Evolutionary conservation across 2,113 vertebrate genomes (phyloP).

Genomic region (Alces alces): DNA sequence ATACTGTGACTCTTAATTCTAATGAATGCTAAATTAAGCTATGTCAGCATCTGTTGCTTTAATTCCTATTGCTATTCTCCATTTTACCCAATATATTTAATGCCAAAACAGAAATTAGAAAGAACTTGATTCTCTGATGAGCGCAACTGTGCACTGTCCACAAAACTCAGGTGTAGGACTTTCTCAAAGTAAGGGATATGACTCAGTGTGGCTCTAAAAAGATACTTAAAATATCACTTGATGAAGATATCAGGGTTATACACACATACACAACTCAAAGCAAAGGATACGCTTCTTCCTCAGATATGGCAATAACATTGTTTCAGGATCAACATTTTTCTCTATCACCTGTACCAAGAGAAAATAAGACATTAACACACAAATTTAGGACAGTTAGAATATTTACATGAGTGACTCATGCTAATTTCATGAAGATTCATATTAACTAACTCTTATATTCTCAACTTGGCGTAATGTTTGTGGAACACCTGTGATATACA

Average conservation of each 20-base stretch:
- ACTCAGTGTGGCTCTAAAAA: neutral
- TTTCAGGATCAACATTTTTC: slow-evolving; percentile 70
- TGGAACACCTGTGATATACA: neutral
- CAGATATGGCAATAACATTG: slow-evolving; percentile 73
- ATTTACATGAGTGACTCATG: neutral
- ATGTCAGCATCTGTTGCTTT: neutral
- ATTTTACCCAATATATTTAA: neutral
- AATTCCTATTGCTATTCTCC: neutral
- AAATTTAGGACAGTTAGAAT: neutral
- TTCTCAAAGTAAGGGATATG: neutral
- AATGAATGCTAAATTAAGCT: neutral
- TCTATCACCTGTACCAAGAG: slow-evolving; percentile 67
- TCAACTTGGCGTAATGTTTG: neutral
- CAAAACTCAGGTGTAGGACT: neutral
- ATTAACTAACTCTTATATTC: neutral
- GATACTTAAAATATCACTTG: neutral
- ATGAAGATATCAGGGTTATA: neutral
- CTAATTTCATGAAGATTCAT: neutral
- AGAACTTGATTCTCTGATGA: neutral
- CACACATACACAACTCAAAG: neutral
- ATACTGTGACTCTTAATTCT: neutral
- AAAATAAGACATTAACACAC: neutral
- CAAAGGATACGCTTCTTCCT: slow-evolving; percentile 77
- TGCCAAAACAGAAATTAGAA: neutral
- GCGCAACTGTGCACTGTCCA: neutral